Conservation (phyloP, 2,113 vertebrate genomes). For the Dunckerocampus dactyliophorus region DNA sequence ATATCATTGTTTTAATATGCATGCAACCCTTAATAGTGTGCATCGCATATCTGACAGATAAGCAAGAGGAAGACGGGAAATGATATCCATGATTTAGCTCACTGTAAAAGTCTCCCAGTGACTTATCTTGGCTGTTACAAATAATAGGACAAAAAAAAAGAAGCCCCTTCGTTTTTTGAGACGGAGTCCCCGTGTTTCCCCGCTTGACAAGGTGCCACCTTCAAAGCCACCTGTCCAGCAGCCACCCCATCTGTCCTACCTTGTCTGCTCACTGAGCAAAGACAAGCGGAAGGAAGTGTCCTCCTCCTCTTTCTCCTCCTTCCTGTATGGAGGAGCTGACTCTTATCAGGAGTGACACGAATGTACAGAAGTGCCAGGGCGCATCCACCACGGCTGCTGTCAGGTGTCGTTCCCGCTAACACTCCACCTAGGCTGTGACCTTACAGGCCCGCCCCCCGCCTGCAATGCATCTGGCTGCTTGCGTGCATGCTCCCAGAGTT, state of each 20-base stretch:
- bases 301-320: constrained; percentile 42
- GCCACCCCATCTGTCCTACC: constrained; percentile 34
- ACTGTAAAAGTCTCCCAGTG: too few relatives aligned
- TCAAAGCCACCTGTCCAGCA: too few relatives aligned
- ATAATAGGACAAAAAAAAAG: too few relatives aligned
- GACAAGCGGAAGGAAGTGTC: constrained; percentile 62
- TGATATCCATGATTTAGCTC: too few relatives aligned
- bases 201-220: too few relatives aligned
- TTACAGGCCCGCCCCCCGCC: constrained; percentile 50
- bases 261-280: constrained; percentile 55
- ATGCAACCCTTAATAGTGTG: too few relatives aligned
- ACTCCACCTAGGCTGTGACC: constrained; percentile 66
- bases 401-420: constrained; percentile 69
- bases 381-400: constrained; percentile 60
- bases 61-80: too few relatives aligned
- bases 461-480: constrained; percentile 33
- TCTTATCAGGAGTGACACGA: constrained; percentile 66
- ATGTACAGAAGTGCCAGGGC: constrained; percentile 71
- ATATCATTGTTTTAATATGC: too few relatives aligned
- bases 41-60: too few relatives aligned
- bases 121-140: too few relatives aligned
- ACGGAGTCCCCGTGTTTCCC: too few relatives aligned
- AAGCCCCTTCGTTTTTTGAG: too few relatives aligned
- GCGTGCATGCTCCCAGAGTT: constrained; percentile 32
- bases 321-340: constrained; percentile 56